Evolutionary conservation across 2,113 vertebrate genomes (phyloP), one percentile per base, ranked within the genome.

Genomic region (Climacteris rufus): DNA sequence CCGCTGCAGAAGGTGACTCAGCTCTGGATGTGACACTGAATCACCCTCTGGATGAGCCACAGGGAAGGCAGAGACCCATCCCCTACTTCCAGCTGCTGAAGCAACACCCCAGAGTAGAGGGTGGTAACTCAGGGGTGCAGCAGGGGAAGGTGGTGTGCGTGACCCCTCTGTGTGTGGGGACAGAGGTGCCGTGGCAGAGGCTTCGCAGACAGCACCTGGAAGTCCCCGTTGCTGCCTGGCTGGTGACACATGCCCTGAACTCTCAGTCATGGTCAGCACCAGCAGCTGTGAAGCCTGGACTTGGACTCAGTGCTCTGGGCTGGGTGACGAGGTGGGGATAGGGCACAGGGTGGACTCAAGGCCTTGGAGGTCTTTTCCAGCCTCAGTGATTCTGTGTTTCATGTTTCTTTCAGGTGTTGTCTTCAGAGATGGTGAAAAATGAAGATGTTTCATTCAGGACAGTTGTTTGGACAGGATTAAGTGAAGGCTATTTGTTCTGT

Each of bases 41-140:
- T 88, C 95, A 93, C 59, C 54, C 76, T 70, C 59, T 83, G 83
- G 52, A 65, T 91, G 63, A 93, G 92, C 60, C 71, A 40, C 50
- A n/a, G 90, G 0, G 0, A 40, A 90, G 47, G 50, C 20, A 83
- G 75, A 79, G 49, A 81, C 33, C 87, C 83, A 85, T 37, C 25
- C 50, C 70, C 57, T 42, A 3, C 85, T 80, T 37, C 24, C 45
- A 42, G 54, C 65, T 35, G 52, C 57, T 40, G 0, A 40, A 40
- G 2, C 18, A 12, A 9, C 54, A 2, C 7, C 0, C 45, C 12
- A 0, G 24, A 54, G 40, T 5, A 23, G 15, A 22, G 0, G 3
- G 33, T 7, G 66, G 76, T 5, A 31, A 35, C 50, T 33, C 52
- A 64, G 74, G 10, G 8, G 64, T 2, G 28, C 37, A 45, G 80